A percentile compares a stretch with the other conserved stretches of the same genome.
These are phyloP conservation scores for Cichlasoma orientale DNA, from an alignment of 2,797 vertebrate genomes.

Conservation along the genomic window DNA sequence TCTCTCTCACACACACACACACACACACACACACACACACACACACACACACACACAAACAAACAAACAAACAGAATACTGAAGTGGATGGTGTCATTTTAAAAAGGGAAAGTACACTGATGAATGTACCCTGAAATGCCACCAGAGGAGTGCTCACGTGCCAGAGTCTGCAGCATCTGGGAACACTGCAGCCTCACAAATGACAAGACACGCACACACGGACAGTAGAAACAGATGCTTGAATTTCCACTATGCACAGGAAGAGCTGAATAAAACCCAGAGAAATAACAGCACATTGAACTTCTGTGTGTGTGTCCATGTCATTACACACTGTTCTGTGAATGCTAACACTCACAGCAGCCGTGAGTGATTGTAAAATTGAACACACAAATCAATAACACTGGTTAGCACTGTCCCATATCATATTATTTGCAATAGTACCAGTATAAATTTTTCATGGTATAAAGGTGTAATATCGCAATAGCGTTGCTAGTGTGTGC, in stretches of 20 bases:
- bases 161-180: background rate
- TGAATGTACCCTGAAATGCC: slow-evolving; percentile 5
- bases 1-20: background rate
- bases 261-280: background rate
- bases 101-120: slow-evolving; percentile 30
- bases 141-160: background rate
- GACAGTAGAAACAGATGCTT: background rate
- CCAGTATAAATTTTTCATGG: too few relatives aligned
- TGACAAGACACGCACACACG: background rate
- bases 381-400: too few relatives aligned
- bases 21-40: too few relatives aligned
- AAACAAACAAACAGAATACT: background rate
- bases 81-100: background rate
- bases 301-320: background rate
- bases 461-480: too few relatives aligned
- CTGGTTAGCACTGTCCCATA: too few relatives aligned
- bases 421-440: too few relatives aligned
- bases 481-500: too few relatives aligned
- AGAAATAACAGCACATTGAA: background rate
- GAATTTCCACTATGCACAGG: slow-evolving; percentile 23
- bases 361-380: too few relatives aligned
- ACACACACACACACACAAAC: background rate
- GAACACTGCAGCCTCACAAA: slow-evolving; percentile 14
- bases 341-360: background rate
- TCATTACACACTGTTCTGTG: background rate